These are phyloP conservation scores for Scaptomyza cyrtandrae DNA, from an alignment of 2,888 invertebrate species.

Conservation along the genomic window DNA sequence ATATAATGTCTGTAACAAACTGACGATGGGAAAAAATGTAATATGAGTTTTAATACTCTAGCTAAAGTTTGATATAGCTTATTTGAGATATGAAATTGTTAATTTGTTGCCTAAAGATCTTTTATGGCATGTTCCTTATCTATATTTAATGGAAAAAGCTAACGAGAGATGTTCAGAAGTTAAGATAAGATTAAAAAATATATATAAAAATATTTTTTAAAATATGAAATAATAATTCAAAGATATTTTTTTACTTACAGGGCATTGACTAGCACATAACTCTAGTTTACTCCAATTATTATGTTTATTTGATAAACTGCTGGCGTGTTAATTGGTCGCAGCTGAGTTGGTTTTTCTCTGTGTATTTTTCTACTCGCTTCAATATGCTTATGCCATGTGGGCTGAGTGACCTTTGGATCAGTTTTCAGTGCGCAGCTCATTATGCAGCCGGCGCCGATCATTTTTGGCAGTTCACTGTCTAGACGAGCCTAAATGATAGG, in stretches of 20 bases:
- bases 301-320: slow-evolving; percentile 39
- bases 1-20: too few relatives aligned
- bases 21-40: too few relatives aligned
- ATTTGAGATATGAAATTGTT: background rate
- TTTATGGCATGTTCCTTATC: too few relatives aligned
- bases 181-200: background rate
- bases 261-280: slow-evolving; percentile 1
- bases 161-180: too few relatives aligned
- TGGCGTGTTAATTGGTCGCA: slow-evolving; percentile 66
- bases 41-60: too few relatives aligned
- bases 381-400: slow-evolving; percentile 6
- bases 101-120: background rate
- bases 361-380: background rate
- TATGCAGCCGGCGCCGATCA: slow-evolving; percentile 50
- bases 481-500: slow-evolving; percentile 63
- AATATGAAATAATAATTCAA: too few relatives aligned
- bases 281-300: background rate
- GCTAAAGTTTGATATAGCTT: background rate
- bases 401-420: slow-evolving; percentile 14
- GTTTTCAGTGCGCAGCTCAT: slow-evolving; percentile 44
- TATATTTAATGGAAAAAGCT: too few relatives aligned
- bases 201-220: background rate
- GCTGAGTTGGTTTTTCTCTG: slow-evolving; percentile 49
- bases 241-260: slow-evolving; percentile 8
- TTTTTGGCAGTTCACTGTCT: slow-evolving; percentile 43